Conservation (phyloP, 2,113 vertebrate genomes). For the Alaudala cheleensis region DNA sequence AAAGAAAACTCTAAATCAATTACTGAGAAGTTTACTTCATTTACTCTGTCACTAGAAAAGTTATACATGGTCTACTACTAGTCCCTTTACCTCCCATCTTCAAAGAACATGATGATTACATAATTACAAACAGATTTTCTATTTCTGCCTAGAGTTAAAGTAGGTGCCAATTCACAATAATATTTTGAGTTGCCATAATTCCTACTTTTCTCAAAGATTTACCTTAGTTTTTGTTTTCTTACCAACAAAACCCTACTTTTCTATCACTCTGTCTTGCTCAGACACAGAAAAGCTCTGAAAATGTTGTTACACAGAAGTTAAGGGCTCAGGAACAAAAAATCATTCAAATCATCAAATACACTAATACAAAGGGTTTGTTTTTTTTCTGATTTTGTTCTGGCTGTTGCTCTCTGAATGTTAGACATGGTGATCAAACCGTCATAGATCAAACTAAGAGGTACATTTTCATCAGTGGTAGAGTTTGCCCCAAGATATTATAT, state of each 20-base stretch:
- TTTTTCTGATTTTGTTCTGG: background rate
- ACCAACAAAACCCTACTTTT: background rate
- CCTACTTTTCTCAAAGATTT: background rate
- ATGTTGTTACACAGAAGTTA: background rate
- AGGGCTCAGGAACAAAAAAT: background rate
- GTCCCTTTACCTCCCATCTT: background rate
- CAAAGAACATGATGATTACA: background rate
- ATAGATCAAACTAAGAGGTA: background rate
- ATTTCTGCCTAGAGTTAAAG: background rate
- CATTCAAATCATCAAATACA: background rate
- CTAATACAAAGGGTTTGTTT: accelerated
- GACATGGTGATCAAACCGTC: background rate
- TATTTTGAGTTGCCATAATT: background rate
- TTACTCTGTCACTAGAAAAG: background rate
- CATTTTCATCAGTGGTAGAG: background rate
- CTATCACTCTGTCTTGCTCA: background rate
- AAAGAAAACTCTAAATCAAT: background rate
- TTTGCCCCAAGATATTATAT: background rate
- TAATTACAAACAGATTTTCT: background rate
- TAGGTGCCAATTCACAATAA: background rate
- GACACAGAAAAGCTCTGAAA: background rate
- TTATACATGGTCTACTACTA: background rate
- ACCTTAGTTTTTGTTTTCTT: background rate
- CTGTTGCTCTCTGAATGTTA: background rate
- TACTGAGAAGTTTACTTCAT: background rate